Evolutionary conservation across 2,888 invertebrate genomes (phyloP).

Genomic region (Eumerus sabulonum): DNA sequence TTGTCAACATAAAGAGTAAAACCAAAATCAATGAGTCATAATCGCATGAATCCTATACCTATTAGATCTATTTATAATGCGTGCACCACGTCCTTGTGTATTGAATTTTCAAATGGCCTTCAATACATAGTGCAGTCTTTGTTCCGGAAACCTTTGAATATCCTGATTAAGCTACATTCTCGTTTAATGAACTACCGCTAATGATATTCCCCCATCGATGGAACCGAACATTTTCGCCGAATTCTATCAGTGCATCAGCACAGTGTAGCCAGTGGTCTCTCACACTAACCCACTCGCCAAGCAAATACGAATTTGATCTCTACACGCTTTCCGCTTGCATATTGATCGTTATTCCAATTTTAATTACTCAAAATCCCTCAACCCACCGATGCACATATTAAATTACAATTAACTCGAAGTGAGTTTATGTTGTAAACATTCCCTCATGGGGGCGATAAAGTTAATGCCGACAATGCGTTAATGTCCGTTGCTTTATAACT

Average conservation of each 20-base stretch:
- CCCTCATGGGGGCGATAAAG: neutral
- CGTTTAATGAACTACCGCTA: neutral
- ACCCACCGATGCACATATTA: neutral
- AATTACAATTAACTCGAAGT: neutral
- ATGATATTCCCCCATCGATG: neutral
- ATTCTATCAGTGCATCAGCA: slow-evolving; percentile 1
- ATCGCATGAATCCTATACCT: too few relatives aligned
- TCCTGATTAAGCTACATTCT: too few relatives aligned
- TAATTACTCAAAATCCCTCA: neutral
- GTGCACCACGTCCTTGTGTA: too few relatives aligned
- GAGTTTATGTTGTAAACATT: neutral
- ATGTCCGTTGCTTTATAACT: too few relatives aligned
- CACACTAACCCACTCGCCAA: neutral
- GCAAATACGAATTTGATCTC: slow-evolving; percentile 6
- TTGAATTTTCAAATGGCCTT: too few relatives aligned
- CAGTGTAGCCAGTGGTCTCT: neutral
- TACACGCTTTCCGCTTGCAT: neutral
- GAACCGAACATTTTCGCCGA: neutral
- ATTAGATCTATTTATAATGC: too few relatives aligned
- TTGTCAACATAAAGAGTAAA: too few relatives aligned
- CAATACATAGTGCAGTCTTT: too few relatives aligned
- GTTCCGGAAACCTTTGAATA: too few relatives aligned
- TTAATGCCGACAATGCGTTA: neutral
- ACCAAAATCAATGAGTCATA: too few relatives aligned
- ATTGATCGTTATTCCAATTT: neutral